Conservation (phyloP, 1,140 invertebrate genomes). For the Archegozetes longisetosus region DNA sequence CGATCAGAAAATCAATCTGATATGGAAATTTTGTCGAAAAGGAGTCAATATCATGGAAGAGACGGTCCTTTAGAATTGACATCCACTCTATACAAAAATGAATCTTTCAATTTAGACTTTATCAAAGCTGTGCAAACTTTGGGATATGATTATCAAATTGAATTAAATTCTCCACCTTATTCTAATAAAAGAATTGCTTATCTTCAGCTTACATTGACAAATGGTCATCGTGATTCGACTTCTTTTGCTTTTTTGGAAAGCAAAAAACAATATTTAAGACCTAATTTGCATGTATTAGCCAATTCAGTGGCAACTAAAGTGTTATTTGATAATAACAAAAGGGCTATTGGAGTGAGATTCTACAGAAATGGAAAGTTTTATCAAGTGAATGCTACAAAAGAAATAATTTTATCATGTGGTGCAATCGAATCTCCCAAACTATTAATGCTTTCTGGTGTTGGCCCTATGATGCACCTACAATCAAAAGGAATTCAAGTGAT, state of each 20-base stretch:
- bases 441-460: conserved; percentile 77
- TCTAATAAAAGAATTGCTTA: conserved; percentile 48
- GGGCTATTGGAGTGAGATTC: conserved; percentile 71
- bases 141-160: conserved; percentile 57
- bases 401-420: conserved; percentile 71
- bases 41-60: conserved; percentile 1
- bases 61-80: conserved; percentile 51
- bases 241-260: conserved; percentile 1
- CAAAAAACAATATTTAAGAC: conserved; percentile 38
- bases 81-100: conserved; percentile 64
- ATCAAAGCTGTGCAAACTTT: too few species aligned
- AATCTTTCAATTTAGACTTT: conserved; percentile 59
- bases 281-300: conserved; percentile 71
- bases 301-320: conserved; percentile 62
- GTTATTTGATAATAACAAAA: conserved; percentile 58
- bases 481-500: conserved; percentile 41
- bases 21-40: conserved; percentile 53
- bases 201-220: background rate
- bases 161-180: conserved; percentile 63
- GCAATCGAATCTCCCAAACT: conserved; percentile 76
- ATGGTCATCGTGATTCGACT: background rate
- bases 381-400: conserved; percentile 54
- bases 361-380: conserved; percentile 48
- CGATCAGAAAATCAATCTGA: conserved; percentile 79
- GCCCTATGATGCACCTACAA: conserved; percentile 54